Percentiles rank a stretch among this genome's conserved stretches.
phyloP scores from a whole-genome alignment of 2,113 vertebrate species.

The Petrocephalus zakoni region DNA sequence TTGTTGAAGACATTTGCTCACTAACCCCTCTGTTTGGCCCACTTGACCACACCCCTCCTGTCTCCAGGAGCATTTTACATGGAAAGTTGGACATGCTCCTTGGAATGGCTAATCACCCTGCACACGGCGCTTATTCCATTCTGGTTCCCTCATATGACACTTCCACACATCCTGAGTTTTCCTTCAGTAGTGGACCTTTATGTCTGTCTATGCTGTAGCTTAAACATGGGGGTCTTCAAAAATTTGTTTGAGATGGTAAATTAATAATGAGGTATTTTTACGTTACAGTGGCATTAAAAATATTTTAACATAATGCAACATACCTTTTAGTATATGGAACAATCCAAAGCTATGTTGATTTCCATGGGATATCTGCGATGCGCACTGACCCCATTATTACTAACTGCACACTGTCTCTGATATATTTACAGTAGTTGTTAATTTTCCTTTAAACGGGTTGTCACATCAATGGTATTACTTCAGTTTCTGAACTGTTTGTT shows the following conservation, averaged over 20 bases:
- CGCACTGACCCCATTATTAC: background rate
- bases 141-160: conserved; percentile 54
- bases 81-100: conserved; percentile 42
- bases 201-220: background rate
- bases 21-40: conserved; percentile 41
- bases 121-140: conserved; percentile 51
- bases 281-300: background rate
- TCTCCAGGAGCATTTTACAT: conserved; percentile 43
- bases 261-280: background rate
- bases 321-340: background rate
- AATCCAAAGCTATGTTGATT: background rate
- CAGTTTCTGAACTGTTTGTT: background rate
- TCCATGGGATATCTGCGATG: background rate
- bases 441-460: background rate
- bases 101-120: conserved; percentile 48
- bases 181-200: no score
- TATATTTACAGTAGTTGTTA: conserved; percentile 2
- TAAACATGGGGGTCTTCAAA: background rate
- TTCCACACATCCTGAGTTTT: conserved; percentile 39
- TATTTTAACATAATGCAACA: background rate
- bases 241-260: background rate
- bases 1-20: conserved; percentile 39
- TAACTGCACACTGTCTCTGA: background rate
- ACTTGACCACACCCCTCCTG: conserved; percentile 43
- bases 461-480: conserved; percentile 4